Percentiles rank a stretch among this genome's conserved stretches.
Conservation (phyloP, 1,140 invertebrate species). For the Dinoponera quadriceps region DNA sequence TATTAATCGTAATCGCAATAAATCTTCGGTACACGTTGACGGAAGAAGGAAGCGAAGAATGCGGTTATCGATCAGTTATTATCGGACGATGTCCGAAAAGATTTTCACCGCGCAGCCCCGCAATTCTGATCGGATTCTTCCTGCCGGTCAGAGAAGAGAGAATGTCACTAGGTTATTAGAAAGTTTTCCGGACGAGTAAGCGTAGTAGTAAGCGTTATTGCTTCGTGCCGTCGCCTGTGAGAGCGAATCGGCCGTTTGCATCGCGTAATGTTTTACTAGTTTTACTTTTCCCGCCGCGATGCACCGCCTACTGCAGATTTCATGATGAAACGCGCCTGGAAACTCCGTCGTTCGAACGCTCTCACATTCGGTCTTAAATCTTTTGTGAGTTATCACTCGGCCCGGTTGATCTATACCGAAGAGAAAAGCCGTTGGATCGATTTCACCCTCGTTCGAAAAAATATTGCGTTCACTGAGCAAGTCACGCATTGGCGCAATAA, state of each 20-base stretch:
- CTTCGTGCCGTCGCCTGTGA: slow-evolving; percentile 59
- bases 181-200: slow-evolving; percentile 72
- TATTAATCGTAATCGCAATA: slow-evolving; percentile 20
- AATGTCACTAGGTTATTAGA: slow-evolving; percentile 75
- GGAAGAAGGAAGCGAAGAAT: slow-evolving; percentile 28
- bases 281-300: slow-evolving; percentile 28
- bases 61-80: no score
- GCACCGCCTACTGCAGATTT: slow-evolving; percentile 22
- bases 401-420: no score
- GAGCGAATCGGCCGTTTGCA: slow-evolving; percentile 62
- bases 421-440: no score
- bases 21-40: slow-evolving; percentile 3
- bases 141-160: slow-evolving; percentile 53
- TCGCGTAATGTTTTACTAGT: slow-evolving; percentile 58
- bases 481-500: no score
- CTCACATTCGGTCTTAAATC: slow-evolving; percentile 9
- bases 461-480: no score
- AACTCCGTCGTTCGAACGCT: slow-evolving; percentile 2
- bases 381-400: neutral
- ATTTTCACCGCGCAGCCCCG: slow-evolving; percentile 25
- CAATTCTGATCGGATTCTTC: slow-evolving; percentile 51
- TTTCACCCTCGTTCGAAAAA: no score
- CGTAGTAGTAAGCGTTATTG: slow-evolving; percentile 58
- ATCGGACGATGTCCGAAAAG: slow-evolving; percentile 7
- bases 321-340: neutral